These are phyloP conservation scores for Xerus rutilus DNA, from an alignment of 2,797 vertebrate species.

Conservation along the genomic window DNA sequence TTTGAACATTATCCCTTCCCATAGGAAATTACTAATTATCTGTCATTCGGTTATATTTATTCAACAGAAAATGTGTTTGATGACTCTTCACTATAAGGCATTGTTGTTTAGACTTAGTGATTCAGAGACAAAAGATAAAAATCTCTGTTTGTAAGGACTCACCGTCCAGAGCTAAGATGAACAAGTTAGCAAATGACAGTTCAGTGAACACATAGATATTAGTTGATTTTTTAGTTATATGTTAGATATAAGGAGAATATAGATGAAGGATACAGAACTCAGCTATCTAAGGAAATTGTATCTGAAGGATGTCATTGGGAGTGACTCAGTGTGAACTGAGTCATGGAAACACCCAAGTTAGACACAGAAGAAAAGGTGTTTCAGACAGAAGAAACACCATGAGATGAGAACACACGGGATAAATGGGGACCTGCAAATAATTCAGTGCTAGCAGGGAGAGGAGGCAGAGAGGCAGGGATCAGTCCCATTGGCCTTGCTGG, in stretches of 20 bases:
- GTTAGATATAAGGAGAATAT: not conserved
- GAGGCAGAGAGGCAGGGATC: not conserved
- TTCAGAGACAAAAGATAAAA: conserved; percentile 20
- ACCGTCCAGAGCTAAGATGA: not conserved
- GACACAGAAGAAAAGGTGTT: not conserved
- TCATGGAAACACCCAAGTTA: not conserved
- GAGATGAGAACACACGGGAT: not conserved
- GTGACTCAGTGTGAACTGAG: not conserved
- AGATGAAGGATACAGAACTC: not conserved
- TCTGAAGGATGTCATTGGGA: not conserved
- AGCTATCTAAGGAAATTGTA: not conserved
- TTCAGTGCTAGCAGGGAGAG: not conserved
- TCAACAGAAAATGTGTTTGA: not conserved
- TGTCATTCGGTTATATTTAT: not conserved
- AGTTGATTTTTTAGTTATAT: not conserved
- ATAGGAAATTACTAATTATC: not conserved
- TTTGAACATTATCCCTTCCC: not conserved
- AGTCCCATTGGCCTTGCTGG: not conserved
- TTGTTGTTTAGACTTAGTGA: not conserved
- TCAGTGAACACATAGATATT: not conserved
- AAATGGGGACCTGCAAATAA: not conserved
- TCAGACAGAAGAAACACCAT: not conserved
- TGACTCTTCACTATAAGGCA: not conserved
- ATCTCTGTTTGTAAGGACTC: not conserved
- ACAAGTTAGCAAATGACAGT: not conserved